Conservation (phyloP, 1,140 invertebrate species). For the Drosophila neocordata region DNA sequence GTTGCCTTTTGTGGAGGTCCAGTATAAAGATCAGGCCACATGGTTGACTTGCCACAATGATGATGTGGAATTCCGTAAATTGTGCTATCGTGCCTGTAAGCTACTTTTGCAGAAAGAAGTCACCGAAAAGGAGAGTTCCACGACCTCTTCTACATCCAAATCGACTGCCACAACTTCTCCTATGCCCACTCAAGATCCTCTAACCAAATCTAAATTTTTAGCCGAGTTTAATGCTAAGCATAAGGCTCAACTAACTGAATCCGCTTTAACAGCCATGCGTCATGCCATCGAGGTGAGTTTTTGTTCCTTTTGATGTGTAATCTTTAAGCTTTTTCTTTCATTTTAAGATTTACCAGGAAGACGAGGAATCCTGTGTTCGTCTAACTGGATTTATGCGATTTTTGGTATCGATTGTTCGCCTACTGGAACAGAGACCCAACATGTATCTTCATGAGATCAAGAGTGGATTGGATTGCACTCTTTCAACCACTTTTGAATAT, state of each 20-base stretch:
- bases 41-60: constrained; percentile 78
- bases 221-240: constrained; percentile 59
- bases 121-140: neutral
- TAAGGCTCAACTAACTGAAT: constrained; percentile 49
- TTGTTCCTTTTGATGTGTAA: too few relatives aligned
- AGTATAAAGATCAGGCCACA: constrained; percentile 51
- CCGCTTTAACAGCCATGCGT: constrained; percentile 67
- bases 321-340: neutral
- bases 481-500: constrained; percentile 68
- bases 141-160: neutral
- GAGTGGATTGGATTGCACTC: constrained; percentile 47
- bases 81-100: constrained; percentile 67
- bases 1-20: constrained; percentile 74
- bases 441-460: constrained; percentile 72
- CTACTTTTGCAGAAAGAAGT: constrained; percentile 44
- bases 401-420: constrained; percentile 58
- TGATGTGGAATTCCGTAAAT: constrained; percentile 62
- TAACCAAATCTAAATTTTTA: constrained; percentile 49
- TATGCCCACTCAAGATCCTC: neutral
- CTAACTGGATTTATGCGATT: constrained; percentile 70
- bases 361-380: constrained; percentile 50
- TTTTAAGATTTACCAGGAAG: constrained; percentile 55
- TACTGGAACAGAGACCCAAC: constrained; percentile 62
- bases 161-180: too few relatives aligned
- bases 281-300: constrained; percentile 76